These are phyloP conservation scores for Pagetopsis macropterus DNA, from an alignment of 2,797 vertebrate genomes.

Conservation along the genomic window DNA sequence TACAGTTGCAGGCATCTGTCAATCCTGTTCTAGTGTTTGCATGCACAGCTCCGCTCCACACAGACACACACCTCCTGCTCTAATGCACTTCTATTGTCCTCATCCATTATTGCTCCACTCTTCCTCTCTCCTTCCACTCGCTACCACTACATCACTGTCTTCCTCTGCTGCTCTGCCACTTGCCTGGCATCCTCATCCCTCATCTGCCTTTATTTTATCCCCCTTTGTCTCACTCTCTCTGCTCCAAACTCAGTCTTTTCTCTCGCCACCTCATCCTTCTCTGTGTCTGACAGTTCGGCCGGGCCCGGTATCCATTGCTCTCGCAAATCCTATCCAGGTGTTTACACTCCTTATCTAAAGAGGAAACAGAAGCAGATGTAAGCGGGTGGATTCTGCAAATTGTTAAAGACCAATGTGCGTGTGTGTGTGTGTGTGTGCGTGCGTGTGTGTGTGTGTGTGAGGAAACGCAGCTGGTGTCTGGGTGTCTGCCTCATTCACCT, in stretches of 20 bases:
- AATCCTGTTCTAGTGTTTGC: constrained; percentile 22
- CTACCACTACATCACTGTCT: constrained; percentile 83
- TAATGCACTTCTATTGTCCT: constrained; percentile 87
- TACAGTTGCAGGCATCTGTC: constrained; percentile 43
- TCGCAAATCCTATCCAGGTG: constrained; percentile 33
- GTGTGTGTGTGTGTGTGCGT: no score
- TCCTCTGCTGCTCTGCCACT: constrained; percentile 71
- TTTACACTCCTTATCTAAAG: constrained; percentile 37
- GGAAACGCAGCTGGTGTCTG: constrained; percentile 9
- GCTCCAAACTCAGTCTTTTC: constrained; percentile 72
- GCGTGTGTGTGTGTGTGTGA: neutral
- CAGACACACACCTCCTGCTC: constrained; percentile 62
- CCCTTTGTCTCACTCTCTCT: constrained; percentile 36
- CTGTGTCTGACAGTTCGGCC: constrained; percentile 37
- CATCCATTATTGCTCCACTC: constrained; percentile 83
- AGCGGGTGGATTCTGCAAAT: constrained; percentile 17
- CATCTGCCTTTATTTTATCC: constrained; percentile 64
- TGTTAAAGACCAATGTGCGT: constrained; percentile 19
- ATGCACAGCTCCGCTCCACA: constrained; percentile 21
- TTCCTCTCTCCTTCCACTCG: constrained; percentile 54
- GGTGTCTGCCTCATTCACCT: constrained; percentile 1
- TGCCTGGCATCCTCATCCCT: constrained; percentile 74
- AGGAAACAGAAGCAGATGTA: constrained; percentile 40
- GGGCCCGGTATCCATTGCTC: constrained; percentile 10
- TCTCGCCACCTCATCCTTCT: constrained; percentile 59